Base-by-base conservation (phyloP, 2,113 vertebrate genomes). In the Eulemur macaco region DNA sequence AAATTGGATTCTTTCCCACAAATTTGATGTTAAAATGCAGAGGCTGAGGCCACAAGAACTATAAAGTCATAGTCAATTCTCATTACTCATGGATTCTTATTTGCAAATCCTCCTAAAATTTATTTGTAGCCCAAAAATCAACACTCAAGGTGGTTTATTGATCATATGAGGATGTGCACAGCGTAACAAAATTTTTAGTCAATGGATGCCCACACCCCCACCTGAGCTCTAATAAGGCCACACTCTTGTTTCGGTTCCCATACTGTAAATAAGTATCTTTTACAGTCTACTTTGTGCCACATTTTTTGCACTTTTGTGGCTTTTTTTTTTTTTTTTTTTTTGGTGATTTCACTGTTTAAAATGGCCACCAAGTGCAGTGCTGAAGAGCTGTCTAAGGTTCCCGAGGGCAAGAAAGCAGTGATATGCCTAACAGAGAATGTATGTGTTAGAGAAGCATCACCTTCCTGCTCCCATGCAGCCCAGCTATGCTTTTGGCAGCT, bases 121-220 rank as follows among this genome's bases (percentile, higher is more conserved):
- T 52, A 39, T 7, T 27, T 66, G 17, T 39, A 42, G 39, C 3
- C 50, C 63, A 54, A 1, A 50, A 39, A 69, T 50, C 69, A 71
- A 23, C 15, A 60, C 3, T 3, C 60, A 8, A 3, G 5, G 29
- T 66, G n/a, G 13, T 29, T 42, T 60, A 9, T 7, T 1, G 4
- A 3, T 31, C 14, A 0, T 29, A 18, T 3, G 2, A 15, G 37
- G 39, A 47, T 12, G 5, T 4, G 64, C 0, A 0, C 47, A 29
- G n/a, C 68, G 37, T 13, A 9, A 8, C 45, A 11, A 0, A 60
- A 5, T 34, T 17, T 15, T 3, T 2, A 18, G 47, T 37, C 45
- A 1, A 7, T 21, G 29, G 18, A 5, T 2, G 23, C 39, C 50
- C 0, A 1, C 0, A 1, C 25, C 12, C 37, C 52, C 42, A 25